Percentiles rank a stretch among this genome's conserved stretches.
phyloP scores from a whole-genome alignment of 2,888 invertebrate genomes.

The Tenthredo livida region DNA sequence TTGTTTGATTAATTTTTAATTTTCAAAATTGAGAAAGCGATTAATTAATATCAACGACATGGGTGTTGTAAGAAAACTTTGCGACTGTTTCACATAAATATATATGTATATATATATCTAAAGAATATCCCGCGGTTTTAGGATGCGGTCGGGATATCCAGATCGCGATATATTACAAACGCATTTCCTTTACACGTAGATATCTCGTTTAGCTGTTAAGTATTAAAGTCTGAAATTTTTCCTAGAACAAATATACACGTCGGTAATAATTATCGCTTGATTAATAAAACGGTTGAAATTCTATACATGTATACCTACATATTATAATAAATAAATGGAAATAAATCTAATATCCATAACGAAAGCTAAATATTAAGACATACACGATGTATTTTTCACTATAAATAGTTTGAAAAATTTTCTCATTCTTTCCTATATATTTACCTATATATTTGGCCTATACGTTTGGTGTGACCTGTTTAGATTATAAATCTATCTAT shows the following conservation, averaged over 20 bases:
- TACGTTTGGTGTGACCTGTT: neutral
- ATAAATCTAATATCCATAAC: too few relatives aligned
- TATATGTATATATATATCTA: neutral
- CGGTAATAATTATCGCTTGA: too few relatives aligned
- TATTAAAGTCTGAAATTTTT: neutral
- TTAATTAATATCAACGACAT: neutral
- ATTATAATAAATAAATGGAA: too few relatives aligned
- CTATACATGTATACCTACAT: too few relatives aligned
- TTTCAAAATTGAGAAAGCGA: neutral
- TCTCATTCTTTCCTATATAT: too few relatives aligned
- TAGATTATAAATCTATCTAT: neutral
- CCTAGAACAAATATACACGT: neutral
- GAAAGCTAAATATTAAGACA: too few relatives aligned
- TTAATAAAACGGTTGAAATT: too few relatives aligned
- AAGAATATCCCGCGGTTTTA: neutral
- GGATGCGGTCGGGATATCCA: conserved; percentile 36
- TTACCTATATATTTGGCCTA: too few relatives aligned
- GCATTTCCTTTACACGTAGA: neutral
- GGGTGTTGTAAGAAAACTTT: neutral
- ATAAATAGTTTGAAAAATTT: too few relatives aligned
- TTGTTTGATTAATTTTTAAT: neutral
- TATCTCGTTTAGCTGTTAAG: neutral
- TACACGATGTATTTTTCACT: too few relatives aligned
- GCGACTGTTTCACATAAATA: neutral
- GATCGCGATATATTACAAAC: neutral